Evolutionary conservation across 1,140 invertebrate species (phyloP), one percentile per base, ranked within the genome.

Genomic region (Drosophila asahinai): DNA sequence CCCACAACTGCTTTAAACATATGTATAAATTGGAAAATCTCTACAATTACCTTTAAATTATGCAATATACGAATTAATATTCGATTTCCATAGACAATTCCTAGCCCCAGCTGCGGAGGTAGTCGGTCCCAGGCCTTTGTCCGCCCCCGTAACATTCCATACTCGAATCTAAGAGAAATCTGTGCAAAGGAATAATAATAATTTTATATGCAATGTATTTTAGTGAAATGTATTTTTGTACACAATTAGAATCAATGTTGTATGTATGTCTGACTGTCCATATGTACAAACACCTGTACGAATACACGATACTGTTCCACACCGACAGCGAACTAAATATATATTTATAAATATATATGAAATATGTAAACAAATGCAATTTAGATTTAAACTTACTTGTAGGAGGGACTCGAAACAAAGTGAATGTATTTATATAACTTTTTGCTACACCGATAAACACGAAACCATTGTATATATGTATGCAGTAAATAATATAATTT

Each of bases 151-250:
- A 64, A 61, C 47, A 49, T 68, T 61, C 62, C 73, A 81, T 62
- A 59, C 40, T 55, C 52, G 82, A 77, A 49, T 55, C 60, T 89
- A 87, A 87, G 83, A 73, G 52, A 82, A 78, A 81, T 63, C 61
- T 70, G 58, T 84, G 63, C 80, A 83, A 80, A 84, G 49, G 54
- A 66, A 82, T 74, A 81, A 86, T 83, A 80, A 72, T 90, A 86
- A 79, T 90, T 89, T 90, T 90, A 60, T 90, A 84, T 66, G 86
- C 82, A 74, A 72, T 64, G 82, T 86, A 86, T 86, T 90, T 89
- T 90, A 90, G 86, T 90, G 62, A 90, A 90, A 90, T 86, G 86
- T 90, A 91, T 90, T 90, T 90, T 90, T 90, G 61, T 90, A 90
- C 77, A 82, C 77, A 82, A 89, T 84, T 47, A 47, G 68, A 79